Base-by-base conservation (phyloP, 2,888 invertebrate species). In the Conus canariensis region DNA sequence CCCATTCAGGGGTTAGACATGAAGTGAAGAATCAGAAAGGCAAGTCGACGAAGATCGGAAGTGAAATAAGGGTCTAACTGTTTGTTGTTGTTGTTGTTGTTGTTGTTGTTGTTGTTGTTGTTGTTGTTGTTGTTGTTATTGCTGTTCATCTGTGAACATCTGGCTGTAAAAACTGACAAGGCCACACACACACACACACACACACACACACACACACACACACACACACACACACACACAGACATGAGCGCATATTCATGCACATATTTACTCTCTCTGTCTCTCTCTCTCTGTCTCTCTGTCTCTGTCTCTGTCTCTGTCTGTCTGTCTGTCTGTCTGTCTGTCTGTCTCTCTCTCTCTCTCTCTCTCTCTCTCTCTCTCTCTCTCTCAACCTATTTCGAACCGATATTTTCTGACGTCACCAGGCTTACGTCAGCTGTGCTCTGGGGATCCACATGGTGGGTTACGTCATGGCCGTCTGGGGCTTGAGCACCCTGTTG, bases 401-500 rank as follows among this genome's bases (percentile, higher is more conserved):
- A 45, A 45, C 45, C 16, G 70, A 70, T 1, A 70, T 5, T 77
- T n/a, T 25, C 77, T 25, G 16, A 10, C 64, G 64, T 64, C 64
- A 16, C 16, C 92, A 94, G 94, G 92, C 94, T 5, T 95, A 91
- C 86, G 93, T 95, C 67, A 94, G 94, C 91, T 95, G 95, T 88
- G 92, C 93, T 14, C 74, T 94, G 16, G 95, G 95, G 9, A 92
- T 94, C 10, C 91, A 91, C 85, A 93, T 93, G 92, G 92, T 94
- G 77, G 95, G 95, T 0, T 95, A 93, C 89, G 93, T 95, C 59
- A 94, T 94, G 94, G 93, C 94, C 10, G 70, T 93, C 16, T 94
- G 94, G 77, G 95, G 95, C 4, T 91, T 90, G 0, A 92, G 93
- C 25, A 93, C 93, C 0, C 5, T 93, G 19, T 25, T 93, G 12